Base-by-base conservation (phyloP, 2,888 invertebrate species). In the Sinopyrophorus schimmeli region DNA sequence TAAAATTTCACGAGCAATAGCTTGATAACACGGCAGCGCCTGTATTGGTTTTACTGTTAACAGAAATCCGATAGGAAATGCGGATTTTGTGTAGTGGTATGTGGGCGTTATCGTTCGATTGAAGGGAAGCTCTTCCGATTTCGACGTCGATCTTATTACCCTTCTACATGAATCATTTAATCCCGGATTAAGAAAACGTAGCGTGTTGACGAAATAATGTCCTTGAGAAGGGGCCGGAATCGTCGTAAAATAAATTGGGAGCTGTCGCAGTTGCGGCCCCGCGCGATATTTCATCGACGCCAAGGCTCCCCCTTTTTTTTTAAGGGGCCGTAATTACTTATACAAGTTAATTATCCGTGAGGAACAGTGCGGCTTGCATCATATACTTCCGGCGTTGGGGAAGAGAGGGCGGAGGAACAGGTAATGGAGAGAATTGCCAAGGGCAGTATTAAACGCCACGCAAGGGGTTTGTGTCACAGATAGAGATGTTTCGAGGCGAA, bases 121-220 rank as follows among this genome's bases (percentile, higher is more conserved):
- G 28, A 44, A 44, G 28, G 17, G 39, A 39, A 31, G 21, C 39
- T 23, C n/a, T 39, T 31, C 23, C 23, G 31, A 47, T 47, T 31
- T 38, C 18, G 20, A 31, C 31, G 47, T 47, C 52, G 52, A 50
- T 54, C 55, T 56, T 56, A 56, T 56, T 58, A 54, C 56, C 40
- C 48, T 47, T 47, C 48, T 53, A 57, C 58, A 57, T 57, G 58
- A 58, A 57, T 58, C 55, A 51, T 58, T 58, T 55, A 58, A 58
- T 57, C 48, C 51, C 17, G 40, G 53, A 58, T 58, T 58, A 58
- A 55, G 53, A 53, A 55, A 52, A 15, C 31, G 44, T 58, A 39
- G 50, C 53, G 54, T 54, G 56, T 57, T 58, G 58, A 58, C 54
- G 54, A 58, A 58, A 58, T 58, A 54, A 58, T 57, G 57, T 54